A percentile compares a stretch with the other conserved stretches of the same genome.
Conservation (phyloP, 2,888 invertebrate genomes). For the Helleia helle region DNA sequence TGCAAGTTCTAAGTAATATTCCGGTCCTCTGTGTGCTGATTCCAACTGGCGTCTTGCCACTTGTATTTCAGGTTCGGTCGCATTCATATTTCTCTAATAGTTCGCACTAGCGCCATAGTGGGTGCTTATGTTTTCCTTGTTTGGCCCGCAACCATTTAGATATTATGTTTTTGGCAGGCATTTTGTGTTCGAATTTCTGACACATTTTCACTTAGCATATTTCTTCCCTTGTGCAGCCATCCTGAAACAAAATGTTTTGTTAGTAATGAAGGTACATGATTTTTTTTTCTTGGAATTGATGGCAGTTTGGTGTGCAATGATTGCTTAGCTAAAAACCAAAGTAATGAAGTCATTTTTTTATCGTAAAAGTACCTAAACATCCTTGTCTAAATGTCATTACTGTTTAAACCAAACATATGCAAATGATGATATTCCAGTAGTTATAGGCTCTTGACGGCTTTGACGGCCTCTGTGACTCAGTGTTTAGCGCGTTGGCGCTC, state of each 20-base stretch:
- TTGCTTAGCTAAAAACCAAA: too few species aligned
- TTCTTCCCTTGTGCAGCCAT: constrained; percentile 32
- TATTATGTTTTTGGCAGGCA: constrained; percentile 67
- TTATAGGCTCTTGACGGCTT: too few species aligned
- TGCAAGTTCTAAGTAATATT: constrained; percentile 39
- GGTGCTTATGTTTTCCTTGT: constrained; percentile 64
- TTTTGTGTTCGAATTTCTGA: constrained; percentile 54
- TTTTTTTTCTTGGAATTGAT: too few species aligned
- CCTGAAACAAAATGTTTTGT: constrained; percentile 61
- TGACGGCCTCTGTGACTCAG: too few species aligned
- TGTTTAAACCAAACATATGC: too few species aligned
- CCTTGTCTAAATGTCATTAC: too few species aligned
- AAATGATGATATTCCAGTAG: too few species aligned
- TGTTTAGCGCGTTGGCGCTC: too few species aligned
- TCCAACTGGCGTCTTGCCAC: constrained; percentile 63
- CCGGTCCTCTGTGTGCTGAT: constrained; percentile 43
- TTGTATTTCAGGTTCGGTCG: constrained; percentile 46
- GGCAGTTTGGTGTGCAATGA: too few species aligned
- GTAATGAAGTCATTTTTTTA: too few species aligned
- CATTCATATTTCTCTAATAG: constrained; percentile 62
- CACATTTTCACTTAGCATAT: constrained; percentile 56
- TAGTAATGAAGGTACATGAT: too few species aligned
- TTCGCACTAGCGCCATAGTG: constrained; percentile 60
- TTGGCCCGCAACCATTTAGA: constrained; percentile 65
- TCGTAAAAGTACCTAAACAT: too few species aligned